Evolutionary conservation across 2,797 vertebrate species (phyloP), one percentile per base, ranked within the genome.

Genomic region (Acipenser transmontanus): DNA sequence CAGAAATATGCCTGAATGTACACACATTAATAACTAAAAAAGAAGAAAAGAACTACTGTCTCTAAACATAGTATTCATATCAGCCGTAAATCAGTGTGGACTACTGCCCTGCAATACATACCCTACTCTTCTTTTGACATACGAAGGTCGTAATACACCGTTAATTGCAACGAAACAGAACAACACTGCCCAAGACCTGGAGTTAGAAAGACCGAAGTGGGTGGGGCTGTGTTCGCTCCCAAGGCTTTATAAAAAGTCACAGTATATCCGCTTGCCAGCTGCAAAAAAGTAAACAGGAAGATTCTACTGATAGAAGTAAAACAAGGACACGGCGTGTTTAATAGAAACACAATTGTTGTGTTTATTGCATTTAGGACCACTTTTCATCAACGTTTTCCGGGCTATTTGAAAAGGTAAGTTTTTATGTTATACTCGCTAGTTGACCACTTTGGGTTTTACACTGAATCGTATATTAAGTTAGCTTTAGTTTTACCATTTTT

Each of bases 211-310:
- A 56, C 64, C 7, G 8, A 71, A 82, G 83, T 82, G 87, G 89
- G 88, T 72, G 47, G 84, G 78, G 62, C 83, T 47, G 70, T 62
- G 14, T 73, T 1, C 75, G 63, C 74, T 34, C 34, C 61, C 68
- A 54, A 70, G 72, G 59, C 86, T 88, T 87, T 87, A 89, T 88
- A 90, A 88, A 77, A 76, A 74, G 80, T 79, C 73, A 75, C 76
- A 80, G 74, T 20, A 80, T 82, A 80, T 83, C 83, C 84, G 84
- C 78, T 70, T 73, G 63, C 34, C 65, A 49, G 67, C 70, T 61
- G 69, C 84, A 81, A 77, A 34, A 74, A 77, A 79, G 70, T 83
- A 82, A 87, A 84, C 80, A 87, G 67, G 60, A 48, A 34, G 17
- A 17, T 3, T 1, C 34, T 34, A 4, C 34, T 34, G 34, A 34